Base-by-base conservation (phyloP, 1,140 invertebrate species). In the Drosophila kanapiae region DNA sequence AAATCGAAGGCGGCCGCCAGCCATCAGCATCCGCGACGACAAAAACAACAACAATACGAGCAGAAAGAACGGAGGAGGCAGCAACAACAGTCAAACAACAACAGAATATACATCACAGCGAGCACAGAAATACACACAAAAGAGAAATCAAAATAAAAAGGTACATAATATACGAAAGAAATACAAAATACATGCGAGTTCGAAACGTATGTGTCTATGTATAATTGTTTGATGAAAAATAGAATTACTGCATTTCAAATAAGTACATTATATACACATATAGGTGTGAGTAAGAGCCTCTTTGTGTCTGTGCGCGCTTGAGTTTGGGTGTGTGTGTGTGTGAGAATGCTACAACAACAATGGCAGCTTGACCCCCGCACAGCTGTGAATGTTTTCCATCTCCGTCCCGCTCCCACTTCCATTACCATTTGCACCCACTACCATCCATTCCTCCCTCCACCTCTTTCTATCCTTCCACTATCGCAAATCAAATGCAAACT, bases 1-100 rank as follows among this genome's bases (percentile, higher is more conserved):
- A 74, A 87, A 80, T 77, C 80, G 62, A 77, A 87, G 84, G 76
- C 80, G 71, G 68, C 64, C 37, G 70, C 59, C 69, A 79, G 76
- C 63, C 68, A 76, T 37, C 74, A 49, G 49, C 53, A 65, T 33
- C 71, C 58, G 29, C 61, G n/a, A 60, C 48, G 51, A 64, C 59
- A 71, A 40, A 35, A 63, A 62, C 78, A 54, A 59, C 48, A 63
- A 51, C 69, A 82, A 61, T 65, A 62, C 47, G 57, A 67, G 23
- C 53, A 59, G 60, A 54, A 11, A 58, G 45, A 61, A 64, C 53
- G 63, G 59, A 78, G 67, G 72, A 81, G 60, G 47, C 60, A 71
- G 56, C 51, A 57, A 57, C 23, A 81, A 78, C 72, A 63, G 62
- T 72, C 27, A 29, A 70, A 65, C 38, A 16, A 63, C 35, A 61